Percentiles rank a stretch among this genome's conserved stretches.
These are phyloP conservation scores for Limnodromus scolopaceus DNA, from an alignment of 2,797 vertebrate genomes.

Conservation along the genomic window DNA sequence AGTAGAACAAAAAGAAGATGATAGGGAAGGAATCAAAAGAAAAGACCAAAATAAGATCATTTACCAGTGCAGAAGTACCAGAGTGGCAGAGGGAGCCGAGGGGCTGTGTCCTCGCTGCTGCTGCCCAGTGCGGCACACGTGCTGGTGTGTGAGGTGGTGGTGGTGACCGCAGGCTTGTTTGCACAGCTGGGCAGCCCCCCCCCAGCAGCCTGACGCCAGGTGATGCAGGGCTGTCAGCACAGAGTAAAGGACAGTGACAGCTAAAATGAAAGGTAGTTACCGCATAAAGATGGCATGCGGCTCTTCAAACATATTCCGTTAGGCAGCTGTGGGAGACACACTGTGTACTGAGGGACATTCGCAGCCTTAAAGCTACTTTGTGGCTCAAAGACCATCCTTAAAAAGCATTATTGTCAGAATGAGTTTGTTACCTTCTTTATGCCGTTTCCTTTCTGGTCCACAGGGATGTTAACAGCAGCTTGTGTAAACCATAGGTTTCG, in stretches of 20 bases:
- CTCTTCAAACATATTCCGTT: background rate
- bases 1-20: background rate
- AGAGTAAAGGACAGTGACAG: background rate
- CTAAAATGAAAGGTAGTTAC: background rate
- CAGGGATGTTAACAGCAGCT: background rate
- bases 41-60: background rate
- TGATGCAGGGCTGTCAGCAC: background rate
- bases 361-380: background rate
- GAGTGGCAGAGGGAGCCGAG: background rate
- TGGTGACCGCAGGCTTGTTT: rapidly evolving
- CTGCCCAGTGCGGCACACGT: rapidly evolving
- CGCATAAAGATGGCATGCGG: rapidly evolving
- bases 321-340: background rate
- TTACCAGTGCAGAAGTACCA: background rate
- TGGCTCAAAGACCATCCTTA: background rate
- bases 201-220: background rate
- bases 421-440: background rate
- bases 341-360: background rate
- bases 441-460: background rate
- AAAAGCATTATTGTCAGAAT: background rate
- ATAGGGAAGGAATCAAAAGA: background rate
- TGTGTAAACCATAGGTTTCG: background rate
- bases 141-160: background rate
- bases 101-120: rapidly evolving
- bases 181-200: background rate